Evolutionary conservation across 1,140 invertebrate species (phyloP).

Genomic region (Drosophila quadrilineata): DNA sequence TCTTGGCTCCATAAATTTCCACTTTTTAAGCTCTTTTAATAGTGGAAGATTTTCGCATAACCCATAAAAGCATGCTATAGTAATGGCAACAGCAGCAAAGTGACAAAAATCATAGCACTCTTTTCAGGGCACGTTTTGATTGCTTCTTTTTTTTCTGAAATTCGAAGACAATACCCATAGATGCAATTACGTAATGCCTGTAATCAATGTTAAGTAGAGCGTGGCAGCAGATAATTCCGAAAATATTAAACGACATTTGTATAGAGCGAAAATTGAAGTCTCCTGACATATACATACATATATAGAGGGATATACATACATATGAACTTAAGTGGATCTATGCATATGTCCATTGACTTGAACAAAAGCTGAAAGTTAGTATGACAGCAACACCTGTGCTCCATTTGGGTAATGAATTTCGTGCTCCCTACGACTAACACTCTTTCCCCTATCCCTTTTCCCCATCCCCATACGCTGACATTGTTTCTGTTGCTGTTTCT

Average conservation of each 20-base stretch:
- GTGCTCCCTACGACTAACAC: slow-evolving; percentile 23
- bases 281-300: not conserved
- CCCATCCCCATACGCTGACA: no score
- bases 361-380: slow-evolving; percentile 10
- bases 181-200: slow-evolving; percentile 35
- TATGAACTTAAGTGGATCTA: not conserved
- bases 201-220: slow-evolving; percentile 31
- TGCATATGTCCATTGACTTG: slow-evolving; percentile 25
- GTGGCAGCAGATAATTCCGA: no score
- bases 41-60: no score
- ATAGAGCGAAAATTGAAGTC: no score
- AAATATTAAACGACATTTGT: no score
- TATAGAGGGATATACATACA: not conserved
- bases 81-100: no score
- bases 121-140: no score
- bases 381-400: slow-evolving; percentile 42
- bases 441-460: no score
- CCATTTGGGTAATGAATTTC: slow-evolving; percentile 71
- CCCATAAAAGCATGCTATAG: no score
- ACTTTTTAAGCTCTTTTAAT: no score
- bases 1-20: no score
- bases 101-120: no score
- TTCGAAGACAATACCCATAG: not conserved
- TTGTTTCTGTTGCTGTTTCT: not conserved
- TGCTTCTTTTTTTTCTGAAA: not conserved